Conservation (phyloP, 2,113 vertebrate genomes). For the human region GRCh38 chr1:13890501-13891000, state of each 20-base stretch:
- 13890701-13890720: not conserved
- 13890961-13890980: accelerated
- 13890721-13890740: not conserved
- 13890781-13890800: not conserved
- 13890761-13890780: not conserved
- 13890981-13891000: not conserved
- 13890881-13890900: not conserved
- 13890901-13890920: not conserved
- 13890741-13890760: not conserved
- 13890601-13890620: not conserved
- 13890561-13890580: not conserved
- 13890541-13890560: not conserved
- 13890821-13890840: not conserved
- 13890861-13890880: not conserved
- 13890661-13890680: not conserved
- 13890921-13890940: not conserved
- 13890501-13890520: not conserved
- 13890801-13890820: not conserved
- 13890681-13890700: not conserved
- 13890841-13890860: not conserved
- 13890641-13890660: not conserved
- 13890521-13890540: not conserved
- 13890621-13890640: accelerated
- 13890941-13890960: not conserved
- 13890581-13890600: not conserved